These are phyloP conservation scores for Mesoclemmys tuberculata DNA, from an alignment of 2,113 vertebrate genomes.

Conservation along the genomic window DNA sequence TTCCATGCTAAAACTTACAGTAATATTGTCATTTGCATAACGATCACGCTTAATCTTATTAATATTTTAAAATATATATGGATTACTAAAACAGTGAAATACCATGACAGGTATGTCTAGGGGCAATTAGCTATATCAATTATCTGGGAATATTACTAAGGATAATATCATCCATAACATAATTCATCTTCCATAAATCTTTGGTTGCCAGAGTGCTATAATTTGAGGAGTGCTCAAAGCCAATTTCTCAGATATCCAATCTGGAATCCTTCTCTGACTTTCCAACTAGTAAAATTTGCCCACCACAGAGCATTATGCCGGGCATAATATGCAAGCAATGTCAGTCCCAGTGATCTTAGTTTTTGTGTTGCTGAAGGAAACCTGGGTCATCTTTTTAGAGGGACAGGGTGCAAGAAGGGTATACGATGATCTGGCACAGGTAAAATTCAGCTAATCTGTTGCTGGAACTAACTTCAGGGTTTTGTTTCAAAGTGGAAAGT, in stretches of 20 bases:
- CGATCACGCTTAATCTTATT: background rate
- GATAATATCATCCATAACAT: background rate
- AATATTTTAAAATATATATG: background rate
- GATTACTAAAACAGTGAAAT: background rate
- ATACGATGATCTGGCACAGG: background rate
- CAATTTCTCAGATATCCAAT: background rate
- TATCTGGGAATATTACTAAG: background rate
- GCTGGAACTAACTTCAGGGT: background rate
- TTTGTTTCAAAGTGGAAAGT: background rate
- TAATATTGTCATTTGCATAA: background rate
- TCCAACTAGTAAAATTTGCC: background rate
- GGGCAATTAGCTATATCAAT: background rate
- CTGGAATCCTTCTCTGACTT: background rate
- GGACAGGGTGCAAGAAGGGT: background rate
- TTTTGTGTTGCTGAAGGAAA: background rate
- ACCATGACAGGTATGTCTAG: background rate
- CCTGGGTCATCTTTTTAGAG: background rate
- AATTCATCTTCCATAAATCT: background rate
- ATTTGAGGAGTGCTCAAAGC: background rate
- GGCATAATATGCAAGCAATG: background rate
- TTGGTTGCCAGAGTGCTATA: background rate
- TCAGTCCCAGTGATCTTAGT: background rate
- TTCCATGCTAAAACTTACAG: background rate
- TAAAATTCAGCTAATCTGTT: background rate
- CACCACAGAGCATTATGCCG: background rate